Percentiles rank a stretch among this genome's conserved stretches.
These are phyloP conservation scores for Archilochus colubris DNA, from an alignment of 2,113 vertebrate species.

Conservation along the genomic window DNA sequence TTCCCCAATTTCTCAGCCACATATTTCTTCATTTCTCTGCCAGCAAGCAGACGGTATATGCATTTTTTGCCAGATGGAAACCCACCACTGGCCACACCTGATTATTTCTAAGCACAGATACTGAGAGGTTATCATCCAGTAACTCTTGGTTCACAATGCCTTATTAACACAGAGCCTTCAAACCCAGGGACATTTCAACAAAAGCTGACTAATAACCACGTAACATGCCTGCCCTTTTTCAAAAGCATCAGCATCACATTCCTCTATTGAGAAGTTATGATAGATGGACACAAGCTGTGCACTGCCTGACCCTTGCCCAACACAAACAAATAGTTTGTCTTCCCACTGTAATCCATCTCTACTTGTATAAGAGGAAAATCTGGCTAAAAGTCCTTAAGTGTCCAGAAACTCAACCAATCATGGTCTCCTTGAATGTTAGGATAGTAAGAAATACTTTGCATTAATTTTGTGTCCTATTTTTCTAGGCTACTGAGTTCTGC, in stretches of 20 bases:
- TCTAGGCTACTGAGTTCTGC: background rate
- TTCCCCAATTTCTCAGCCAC: background rate
- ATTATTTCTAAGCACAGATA: background rate
- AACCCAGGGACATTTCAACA: background rate
- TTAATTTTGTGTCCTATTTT: slow-evolving; percentile 50
- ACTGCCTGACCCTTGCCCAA: background rate
- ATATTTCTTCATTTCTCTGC: background rate
- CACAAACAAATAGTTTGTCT: background rate
- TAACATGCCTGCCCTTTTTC: background rate
- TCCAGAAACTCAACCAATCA: background rate
- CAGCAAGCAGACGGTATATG: background rate
- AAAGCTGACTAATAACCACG: background rate
- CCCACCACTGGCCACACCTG: background rate
- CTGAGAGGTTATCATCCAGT: background rate
- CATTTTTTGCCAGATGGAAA: background rate
- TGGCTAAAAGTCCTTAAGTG: background rate
- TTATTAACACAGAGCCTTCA: background rate
- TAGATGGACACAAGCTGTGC: background rate
- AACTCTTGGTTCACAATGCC: background rate
- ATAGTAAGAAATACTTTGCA: slow-evolving; percentile 9
- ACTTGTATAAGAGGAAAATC: background rate
- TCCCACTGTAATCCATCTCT: background rate
- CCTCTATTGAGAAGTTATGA: background rate
- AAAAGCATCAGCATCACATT: background rate
- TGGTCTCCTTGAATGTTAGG: background rate